Evolutionary conservation across 2,797 vertebrate genomes (phyloP).

Genomic region (Scomberomorus guttatus): DNA sequence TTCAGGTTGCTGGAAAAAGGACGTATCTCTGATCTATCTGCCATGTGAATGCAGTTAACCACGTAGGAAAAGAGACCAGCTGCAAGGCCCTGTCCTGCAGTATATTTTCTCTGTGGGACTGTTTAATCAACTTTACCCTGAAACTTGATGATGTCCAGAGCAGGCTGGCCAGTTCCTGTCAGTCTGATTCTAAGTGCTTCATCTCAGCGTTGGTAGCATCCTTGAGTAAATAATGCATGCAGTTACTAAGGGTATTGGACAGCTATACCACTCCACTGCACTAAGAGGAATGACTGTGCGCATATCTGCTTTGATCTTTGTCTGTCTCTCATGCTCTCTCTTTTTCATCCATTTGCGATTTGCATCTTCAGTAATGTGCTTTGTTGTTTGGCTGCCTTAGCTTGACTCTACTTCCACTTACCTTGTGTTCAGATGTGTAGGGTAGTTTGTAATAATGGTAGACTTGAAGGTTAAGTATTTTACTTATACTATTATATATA

Average conservation of each 20-base stretch:
- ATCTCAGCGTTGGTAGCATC: slow-evolving; percentile 57
- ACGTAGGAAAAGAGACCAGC: not conserved
- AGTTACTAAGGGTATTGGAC: slow-evolving; percentile 64
- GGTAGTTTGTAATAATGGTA: slow-evolving; percentile 30
- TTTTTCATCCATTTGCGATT: slow-evolving; percentile 41
- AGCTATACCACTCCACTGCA: slow-evolving; percentile 43
- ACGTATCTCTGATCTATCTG: not conserved
- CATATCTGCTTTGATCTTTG: slow-evolving; percentile 44
- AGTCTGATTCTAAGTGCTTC: slow-evolving; percentile 62
- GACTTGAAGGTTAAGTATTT: slow-evolving; percentile 41
- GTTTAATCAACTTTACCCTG: slow-evolving; percentile 52
- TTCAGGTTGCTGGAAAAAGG: not conserved
- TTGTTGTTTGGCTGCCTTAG: not conserved
- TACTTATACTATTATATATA: slow-evolving; percentile 12
- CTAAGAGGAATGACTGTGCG: slow-evolving; percentile 50
- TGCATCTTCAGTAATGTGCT: slow-evolving; percentile 30
- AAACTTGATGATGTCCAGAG: slow-evolving; percentile 64
- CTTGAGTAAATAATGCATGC: slow-evolving; percentile 83
- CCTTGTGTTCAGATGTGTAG: slow-evolving; percentile 2
- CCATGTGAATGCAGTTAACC: slow-evolving; percentile 8
- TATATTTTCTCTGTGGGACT: slow-evolving; percentile 2
- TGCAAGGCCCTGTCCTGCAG: slow-evolving; percentile 1
- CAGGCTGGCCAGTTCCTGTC: slow-evolving; percentile 54
- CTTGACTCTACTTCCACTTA: slow-evolving; percentile 27
- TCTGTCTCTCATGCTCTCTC: slow-evolving; percentile 7